A percentile compares a stretch with the other conserved stretches of the same genome.
These are phyloP conservation scores for Emydocephalus ijimae DNA, from an alignment of 2,113 vertebrate species.

Conservation along the genomic window DNA sequence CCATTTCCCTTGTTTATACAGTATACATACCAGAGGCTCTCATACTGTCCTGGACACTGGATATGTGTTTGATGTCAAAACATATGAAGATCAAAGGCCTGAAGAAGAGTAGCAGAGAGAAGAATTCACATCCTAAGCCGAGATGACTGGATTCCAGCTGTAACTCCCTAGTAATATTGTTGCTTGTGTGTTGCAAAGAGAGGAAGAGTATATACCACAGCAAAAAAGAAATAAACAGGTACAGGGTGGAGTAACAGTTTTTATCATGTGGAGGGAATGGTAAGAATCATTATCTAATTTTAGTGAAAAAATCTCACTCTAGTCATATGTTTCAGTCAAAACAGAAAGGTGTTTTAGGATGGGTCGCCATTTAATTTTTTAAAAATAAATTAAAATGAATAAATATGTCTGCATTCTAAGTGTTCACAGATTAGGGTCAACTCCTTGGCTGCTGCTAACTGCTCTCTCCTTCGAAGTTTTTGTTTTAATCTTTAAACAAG, in stretches of 20 bases:
- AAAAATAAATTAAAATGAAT: not conserved
- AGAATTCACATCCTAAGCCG: not conserved
- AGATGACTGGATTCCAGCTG: not conserved
- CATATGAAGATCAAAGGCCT: conserved; percentile 24
- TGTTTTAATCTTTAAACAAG: not conserved
- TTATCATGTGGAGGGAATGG: not conserved
- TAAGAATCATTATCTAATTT: not conserved
- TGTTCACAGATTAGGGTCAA: not conserved
- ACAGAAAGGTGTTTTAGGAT: not conserved
- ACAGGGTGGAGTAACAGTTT: not conserved
- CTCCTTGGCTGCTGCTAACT: not conserved
- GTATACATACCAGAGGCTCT: conserved; percentile 13
- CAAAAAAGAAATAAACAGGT: not conserved
- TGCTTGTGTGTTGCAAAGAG: not conserved
- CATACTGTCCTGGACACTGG: conserved; percentile 5
- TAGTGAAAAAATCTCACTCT: not conserved
- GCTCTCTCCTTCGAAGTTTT: not conserved
- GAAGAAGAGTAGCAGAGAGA: not conserved
- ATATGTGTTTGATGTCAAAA: conserved; percentile 34
- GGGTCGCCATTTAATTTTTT: not conserved
- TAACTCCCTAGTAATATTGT: not conserved
- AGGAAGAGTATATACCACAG: no score
- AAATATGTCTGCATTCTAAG: not conserved
- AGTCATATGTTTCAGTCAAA: not conserved
- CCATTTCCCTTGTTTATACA: conserved; percentile 17